Percentiles rank a stretch among this genome's conserved stretches.
Conservation (phyloP, 2,888 invertebrate genomes). For the Drosophila imparisetae region DNA sequence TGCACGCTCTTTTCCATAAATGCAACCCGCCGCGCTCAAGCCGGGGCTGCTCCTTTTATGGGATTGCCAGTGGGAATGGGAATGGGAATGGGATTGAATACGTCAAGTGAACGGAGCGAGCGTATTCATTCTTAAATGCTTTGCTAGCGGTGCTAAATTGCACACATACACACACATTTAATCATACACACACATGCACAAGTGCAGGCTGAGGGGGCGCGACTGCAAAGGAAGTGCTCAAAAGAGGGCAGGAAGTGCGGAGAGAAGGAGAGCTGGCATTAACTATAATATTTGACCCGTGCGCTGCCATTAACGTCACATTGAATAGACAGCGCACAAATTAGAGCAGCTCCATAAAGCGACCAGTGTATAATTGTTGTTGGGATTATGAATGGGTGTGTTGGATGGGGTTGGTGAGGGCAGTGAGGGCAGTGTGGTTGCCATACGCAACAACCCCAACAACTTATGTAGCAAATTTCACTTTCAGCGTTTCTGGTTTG, state of each 20-base stretch:
- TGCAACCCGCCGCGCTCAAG: conserved; percentile 59
- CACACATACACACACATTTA: conserved; percentile 59
- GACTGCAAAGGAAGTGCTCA: conserved; percentile 15
- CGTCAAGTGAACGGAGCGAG: conserved; percentile 17
- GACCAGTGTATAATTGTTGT: conserved; percentile 63
- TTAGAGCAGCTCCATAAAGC: conserved; percentile 42
- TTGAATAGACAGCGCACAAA: conserved; percentile 68
- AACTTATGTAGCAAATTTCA: conserved; percentile 21
- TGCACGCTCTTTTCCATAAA: conserved; percentile 76
- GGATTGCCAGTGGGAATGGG: conserved; percentile 34
- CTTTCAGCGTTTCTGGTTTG: conserved; percentile 12
- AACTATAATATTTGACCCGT: conserved; percentile 74
- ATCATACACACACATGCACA: conserved; percentile 6
- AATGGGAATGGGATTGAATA: conserved; percentile 1
- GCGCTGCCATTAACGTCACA: conserved; percentile 74
- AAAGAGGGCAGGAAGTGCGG: not conserved
- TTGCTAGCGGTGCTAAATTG: conserved; percentile 79
- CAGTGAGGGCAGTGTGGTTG: not conserved
- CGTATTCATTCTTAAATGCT: conserved; percentile 55
- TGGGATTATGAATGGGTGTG: conserved; percentile 5
- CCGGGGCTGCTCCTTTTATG: conserved; percentile 31
- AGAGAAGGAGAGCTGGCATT: conserved; percentile 38
- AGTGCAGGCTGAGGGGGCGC: conserved; percentile 45
- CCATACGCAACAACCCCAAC: conserved; percentile 3
- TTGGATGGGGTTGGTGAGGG: not conserved